These are phyloP conservation scores for Amphiprion percula DNA, from an alignment of 2,113 vertebrate species.

Conservation along the genomic window DNA sequence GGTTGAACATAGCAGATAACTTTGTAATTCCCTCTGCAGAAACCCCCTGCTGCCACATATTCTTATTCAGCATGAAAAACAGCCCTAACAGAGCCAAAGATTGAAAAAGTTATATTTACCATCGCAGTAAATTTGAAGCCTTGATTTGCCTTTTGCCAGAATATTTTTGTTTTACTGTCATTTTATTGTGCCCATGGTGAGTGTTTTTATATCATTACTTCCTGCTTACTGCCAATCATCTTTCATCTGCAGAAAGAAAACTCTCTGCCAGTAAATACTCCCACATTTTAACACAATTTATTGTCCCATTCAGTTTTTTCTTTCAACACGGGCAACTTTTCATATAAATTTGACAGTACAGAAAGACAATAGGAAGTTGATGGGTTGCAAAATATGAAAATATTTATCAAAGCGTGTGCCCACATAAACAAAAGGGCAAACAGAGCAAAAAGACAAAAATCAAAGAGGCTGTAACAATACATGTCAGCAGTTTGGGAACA, in stretches of 20 bases:
- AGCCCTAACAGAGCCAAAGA: background rate
- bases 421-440: background rate
- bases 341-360: background rate
- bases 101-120: background rate
- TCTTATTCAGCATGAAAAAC: slow-evolving; percentile 15
- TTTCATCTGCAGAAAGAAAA: slow-evolving; percentile 34
- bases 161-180: slow-evolving; percentile 41
- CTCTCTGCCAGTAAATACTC: slow-evolving; percentile 28
- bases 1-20: too few species aligned
- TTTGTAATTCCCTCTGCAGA: background rate
- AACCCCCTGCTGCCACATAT: slow-evolving; percentile 1
- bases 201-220: slow-evolving; percentile 27
- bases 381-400: slow-evolving; percentile 20
- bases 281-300: slow-evolving; percentile 17
- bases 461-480: background rate
- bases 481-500: background rate
- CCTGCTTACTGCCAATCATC: slow-evolving; percentile 43
- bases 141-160: slow-evolving; percentile 24
- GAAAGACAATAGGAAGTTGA: slow-evolving; percentile 24
- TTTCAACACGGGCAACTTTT: background rate
- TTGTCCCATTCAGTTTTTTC: slow-evolving; percentile 7
- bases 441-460: slow-evolving; percentile 1
- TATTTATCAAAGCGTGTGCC: slow-evolving; percentile 12
- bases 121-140: slow-evolving; percentile 9
- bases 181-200: slow-evolving; percentile 7